These are phyloP conservation scores for Aradus depressus DNA, from an alignment of 2,888 invertebrate genomes.

Conservation along the genomic window DNA sequence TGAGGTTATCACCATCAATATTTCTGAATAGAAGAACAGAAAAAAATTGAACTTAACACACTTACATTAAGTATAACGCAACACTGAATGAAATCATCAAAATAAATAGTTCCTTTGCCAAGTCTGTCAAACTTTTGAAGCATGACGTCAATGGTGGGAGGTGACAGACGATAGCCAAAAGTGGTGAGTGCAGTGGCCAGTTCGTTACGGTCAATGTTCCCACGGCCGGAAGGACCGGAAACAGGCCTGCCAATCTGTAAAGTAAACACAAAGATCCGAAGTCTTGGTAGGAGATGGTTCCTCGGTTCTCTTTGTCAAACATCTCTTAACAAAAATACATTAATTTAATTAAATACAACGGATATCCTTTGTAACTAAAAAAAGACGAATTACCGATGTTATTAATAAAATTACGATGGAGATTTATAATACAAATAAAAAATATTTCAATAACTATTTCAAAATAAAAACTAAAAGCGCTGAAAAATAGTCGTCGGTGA, in stretches of 20 bases:
- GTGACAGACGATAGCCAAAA: constrained; percentile 82
- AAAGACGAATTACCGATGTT: no score
- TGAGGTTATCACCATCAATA: no score
- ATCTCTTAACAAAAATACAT: constrained; percentile 49
- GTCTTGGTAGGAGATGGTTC: constrained; percentile 86
- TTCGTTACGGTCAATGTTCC: constrained; percentile 84
- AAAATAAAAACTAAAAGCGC: no score
- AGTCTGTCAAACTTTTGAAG: constrained; percentile 88
- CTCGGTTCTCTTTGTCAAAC: constrained; percentile 70
- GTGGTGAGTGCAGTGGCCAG: constrained; percentile 79
- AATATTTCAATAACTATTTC: no score
- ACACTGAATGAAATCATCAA: constrained; percentile 98
- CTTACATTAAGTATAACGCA: constrained; percentile 86
- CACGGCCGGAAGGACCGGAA: constrained; percentile 82
- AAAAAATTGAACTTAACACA: no score
- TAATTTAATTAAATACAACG: neutral
- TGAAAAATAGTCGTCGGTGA: no score
- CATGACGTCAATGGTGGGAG: constrained; percentile 65
- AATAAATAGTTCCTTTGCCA: constrained; percentile 81
- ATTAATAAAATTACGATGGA: no score
- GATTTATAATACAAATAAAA: no score
- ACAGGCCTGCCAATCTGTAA: constrained; percentile 94
- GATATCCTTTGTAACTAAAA: no score
- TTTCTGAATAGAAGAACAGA: no score
- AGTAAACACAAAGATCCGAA: constrained; percentile 94